These are phyloP conservation scores for Heteronetta atricapilla DNA, from an alignment of 2,113 vertebrate species.

Conservation along the genomic window DNA sequence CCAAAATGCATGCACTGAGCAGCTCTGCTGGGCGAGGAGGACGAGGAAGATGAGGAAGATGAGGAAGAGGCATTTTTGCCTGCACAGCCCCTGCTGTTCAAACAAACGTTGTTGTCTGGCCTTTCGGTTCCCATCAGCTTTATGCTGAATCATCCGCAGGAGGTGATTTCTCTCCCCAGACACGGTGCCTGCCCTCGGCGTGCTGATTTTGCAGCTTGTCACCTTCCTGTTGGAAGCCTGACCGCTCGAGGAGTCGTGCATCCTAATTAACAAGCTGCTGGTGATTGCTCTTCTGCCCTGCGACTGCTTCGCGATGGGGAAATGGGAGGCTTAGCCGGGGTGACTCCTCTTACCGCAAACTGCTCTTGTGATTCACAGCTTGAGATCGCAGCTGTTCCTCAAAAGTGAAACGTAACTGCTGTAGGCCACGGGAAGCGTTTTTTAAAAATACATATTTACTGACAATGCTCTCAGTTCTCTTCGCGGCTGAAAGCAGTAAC, in stretches of 20 bases:
- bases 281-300: neutral
- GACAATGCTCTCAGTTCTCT: neutral
- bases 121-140: neutral
- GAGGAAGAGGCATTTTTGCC: neutral
- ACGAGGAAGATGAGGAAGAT: neutral
- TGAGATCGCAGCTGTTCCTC: neutral
- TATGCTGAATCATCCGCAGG: neutral
- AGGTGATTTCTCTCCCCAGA: neutral
- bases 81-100: too few species aligned
- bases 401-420: neutral
- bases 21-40: too few species aligned
- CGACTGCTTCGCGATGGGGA: rapidly evolving
- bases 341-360: neutral
- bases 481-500: neutral
- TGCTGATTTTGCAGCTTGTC: neutral
- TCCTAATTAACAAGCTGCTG: rapidly evolving
- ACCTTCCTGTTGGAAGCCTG: neutral
- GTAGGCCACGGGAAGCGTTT: neutral
- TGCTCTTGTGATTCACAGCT: neutral
- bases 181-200: neutral
- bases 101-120: neutral
- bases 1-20: neutral
- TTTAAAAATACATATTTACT: neutral
- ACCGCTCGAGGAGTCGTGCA: neutral
- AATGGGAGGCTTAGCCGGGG: too few species aligned